A percentile compares a stretch with the other conserved stretches of the same genome.
Conservation (phyloP, 2,888 invertebrate genomes). For the Polia nebulosa region DNA sequence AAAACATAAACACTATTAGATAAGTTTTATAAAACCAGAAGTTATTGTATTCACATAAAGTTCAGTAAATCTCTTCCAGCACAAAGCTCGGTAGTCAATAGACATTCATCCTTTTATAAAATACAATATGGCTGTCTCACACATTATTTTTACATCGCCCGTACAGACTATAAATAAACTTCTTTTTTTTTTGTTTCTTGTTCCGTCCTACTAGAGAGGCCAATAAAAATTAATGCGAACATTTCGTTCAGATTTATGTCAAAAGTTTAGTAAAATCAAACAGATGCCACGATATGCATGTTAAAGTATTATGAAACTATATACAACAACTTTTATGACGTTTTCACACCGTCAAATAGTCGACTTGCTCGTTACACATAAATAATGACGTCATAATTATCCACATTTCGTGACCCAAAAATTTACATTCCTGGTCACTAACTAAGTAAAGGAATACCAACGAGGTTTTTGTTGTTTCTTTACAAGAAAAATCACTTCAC, state of each 20-base stretch:
- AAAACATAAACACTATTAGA: conserved; percentile 10
- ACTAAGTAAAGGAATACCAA: conserved; percentile 51
- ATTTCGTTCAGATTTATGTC: conserved; percentile 61
- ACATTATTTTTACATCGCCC: conserved; percentile 55
- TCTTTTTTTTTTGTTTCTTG: conserved; percentile 46
- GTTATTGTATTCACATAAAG: conserved; percentile 33
- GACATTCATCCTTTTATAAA: conserved; percentile 55
- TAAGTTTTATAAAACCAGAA: conserved; percentile 19
- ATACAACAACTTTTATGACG: conserved; percentile 53
- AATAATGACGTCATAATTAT: conserved; percentile 72
- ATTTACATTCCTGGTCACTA: conserved; percentile 65
- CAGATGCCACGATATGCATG: conserved; percentile 55
- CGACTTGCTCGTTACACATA: conserved; percentile 69
- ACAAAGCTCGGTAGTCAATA: conserved; percentile 48
- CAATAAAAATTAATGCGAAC: conserved; percentile 67
- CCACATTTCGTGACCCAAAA: conserved; percentile 69
- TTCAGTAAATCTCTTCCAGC: conserved; percentile 39
- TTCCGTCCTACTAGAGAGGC: conserved; percentile 51
- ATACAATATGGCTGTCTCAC: conserved; percentile 51
- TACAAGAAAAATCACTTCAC: conserved; percentile 58
- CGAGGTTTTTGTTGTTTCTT: conserved; percentile 33
- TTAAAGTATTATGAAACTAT: conserved; percentile 53
- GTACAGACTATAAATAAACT: conserved; percentile 60
- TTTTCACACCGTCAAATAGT: conserved; percentile 73
- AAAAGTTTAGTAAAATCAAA: conserved; percentile 62